These are phyloP conservation scores for Drosophila erecta DNA, from an alignment of 1,140 invertebrate species.

Conservation along the genomic window DNA sequence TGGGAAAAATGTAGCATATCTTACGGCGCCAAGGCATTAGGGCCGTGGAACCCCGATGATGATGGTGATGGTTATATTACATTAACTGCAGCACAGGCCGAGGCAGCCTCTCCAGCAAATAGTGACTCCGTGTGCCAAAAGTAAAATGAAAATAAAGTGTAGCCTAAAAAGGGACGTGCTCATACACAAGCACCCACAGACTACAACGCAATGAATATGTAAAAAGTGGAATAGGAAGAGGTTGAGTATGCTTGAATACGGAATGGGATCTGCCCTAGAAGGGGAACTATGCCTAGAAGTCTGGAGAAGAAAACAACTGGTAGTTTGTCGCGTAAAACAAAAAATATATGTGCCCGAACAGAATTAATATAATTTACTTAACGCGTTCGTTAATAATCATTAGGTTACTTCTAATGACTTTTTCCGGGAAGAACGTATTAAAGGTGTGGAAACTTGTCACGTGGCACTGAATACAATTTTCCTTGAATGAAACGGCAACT, in stretches of 20 bases:
- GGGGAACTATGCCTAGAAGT: neutral
- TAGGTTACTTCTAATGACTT: too few species aligned
- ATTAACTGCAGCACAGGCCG: constrained; percentile 64
- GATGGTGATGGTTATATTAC: constrained; percentile 70
- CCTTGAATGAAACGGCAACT: neutral
- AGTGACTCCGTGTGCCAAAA: constrained; percentile 71
- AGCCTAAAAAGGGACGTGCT: constrained; percentile 42
- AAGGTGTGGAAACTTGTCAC: too few species aligned
- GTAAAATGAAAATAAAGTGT: constrained; percentile 79
- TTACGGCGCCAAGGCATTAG: constrained; percentile 62
- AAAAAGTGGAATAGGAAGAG: constrained; percentile 27
- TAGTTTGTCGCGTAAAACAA: neutral
- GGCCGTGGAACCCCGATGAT: constrained; percentile 52
- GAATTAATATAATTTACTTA: too few species aligned
- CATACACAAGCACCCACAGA: constrained; percentile 7
- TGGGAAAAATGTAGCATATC: constrained; percentile 71
- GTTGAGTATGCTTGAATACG: constrained; percentile 13
- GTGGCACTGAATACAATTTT: neutral
- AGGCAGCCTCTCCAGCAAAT: constrained; percentile 52
- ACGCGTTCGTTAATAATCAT: too few species aligned
- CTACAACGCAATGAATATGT: constrained; percentile 72
- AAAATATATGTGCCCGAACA: neutral
- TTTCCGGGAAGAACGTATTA: too few species aligned
- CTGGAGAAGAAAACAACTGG: neutral
- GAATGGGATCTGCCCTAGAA: neutral